Conservation (phyloP, 2,888 invertebrate genomes). For the Opisthograptis luteolata region DNA sequence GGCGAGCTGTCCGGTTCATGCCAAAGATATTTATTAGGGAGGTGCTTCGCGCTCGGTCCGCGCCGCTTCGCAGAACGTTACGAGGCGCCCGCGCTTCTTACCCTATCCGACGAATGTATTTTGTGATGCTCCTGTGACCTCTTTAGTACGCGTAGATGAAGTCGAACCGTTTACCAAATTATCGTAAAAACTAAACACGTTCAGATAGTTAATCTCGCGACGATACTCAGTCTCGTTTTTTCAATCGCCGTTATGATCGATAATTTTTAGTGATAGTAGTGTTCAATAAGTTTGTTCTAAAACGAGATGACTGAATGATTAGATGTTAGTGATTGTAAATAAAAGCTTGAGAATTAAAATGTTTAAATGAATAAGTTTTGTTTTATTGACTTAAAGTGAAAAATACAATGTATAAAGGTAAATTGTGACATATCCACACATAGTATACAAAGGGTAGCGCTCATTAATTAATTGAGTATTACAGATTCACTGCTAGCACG, state of each 20-base stretch:
- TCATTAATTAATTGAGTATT: not conserved
- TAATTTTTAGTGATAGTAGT: conserved; percentile 81
- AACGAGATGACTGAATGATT: conserved; percentile 81
- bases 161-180: conserved; percentile 66
- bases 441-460: conserved; percentile 15
- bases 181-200: conserved; percentile 58
- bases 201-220: conserved; percentile 72
- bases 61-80: conserved; percentile 41
- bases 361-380: conserved; percentile 73
- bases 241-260: conserved; percentile 79
- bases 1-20: conserved; percentile 79
- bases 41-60: conserved; percentile 48
- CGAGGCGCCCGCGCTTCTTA: conserved; percentile 51
- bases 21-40: conserved; percentile 83
- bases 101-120: conserved; percentile 57
- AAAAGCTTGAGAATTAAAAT: conserved; percentile 82
- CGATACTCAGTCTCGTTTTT: conserved; percentile 78
- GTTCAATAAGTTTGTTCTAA: conserved; percentile 79
- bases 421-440: conserved; percentile 6
- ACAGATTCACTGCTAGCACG: too few species aligned
- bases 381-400: conserved; percentile 54
- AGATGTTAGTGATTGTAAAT: conserved; percentile 82
- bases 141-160: conserved; percentile 66
- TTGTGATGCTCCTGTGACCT: conserved; percentile 64
- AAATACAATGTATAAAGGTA: conserved; percentile 32